phyloP scores from a whole-genome alignment of 2,888 invertebrate species.

The Caenorhabditis drosophilae region DNA sequence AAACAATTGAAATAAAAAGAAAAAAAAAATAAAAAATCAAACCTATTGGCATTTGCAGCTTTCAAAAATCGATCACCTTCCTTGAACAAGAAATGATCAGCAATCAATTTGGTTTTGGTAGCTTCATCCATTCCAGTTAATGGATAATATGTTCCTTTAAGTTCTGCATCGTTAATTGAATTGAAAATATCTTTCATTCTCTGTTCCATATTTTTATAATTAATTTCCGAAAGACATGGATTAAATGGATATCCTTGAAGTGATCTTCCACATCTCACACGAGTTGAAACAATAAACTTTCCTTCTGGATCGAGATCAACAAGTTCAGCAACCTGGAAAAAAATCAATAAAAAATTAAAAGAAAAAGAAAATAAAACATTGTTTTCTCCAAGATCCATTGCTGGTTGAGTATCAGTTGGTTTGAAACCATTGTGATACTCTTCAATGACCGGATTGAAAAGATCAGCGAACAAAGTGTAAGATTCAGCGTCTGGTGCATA shows the following conservation, averaged over 20 bases:
- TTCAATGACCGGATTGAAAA: slow-evolving; percentile 93
- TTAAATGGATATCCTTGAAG: slow-evolving; percentile 91
- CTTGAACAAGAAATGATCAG: slow-evolving; percentile 85
- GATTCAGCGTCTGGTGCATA: slow-evolving; percentile 96
- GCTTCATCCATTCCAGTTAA: slow-evolving; percentile 89
- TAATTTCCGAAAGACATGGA: slow-evolving; percentile 84
- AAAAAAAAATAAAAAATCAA: too few relatives aligned
- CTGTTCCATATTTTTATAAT: slow-evolving; percentile 78
- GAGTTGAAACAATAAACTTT: slow-evolving; percentile 74
- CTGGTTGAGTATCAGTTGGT: slow-evolving; percentile 79
- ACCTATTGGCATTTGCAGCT: slow-evolving; percentile 36
- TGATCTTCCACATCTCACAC: slow-evolving; percentile 88
- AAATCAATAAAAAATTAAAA: background rate
- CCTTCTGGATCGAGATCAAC: slow-evolving; percentile 86
- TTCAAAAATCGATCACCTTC: slow-evolving; percentile 56
- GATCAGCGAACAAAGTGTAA: slow-evolving; percentile 85
- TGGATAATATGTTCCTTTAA: slow-evolving; percentile 88
- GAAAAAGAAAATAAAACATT: slow-evolving; percentile 73
- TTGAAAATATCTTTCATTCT: slow-evolving; percentile 72
- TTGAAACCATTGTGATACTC: slow-evolving; percentile 82
- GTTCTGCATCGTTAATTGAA: slow-evolving; percentile 73
- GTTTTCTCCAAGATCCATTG: slow-evolving; percentile 84
- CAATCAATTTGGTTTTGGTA: slow-evolving; percentile 89
- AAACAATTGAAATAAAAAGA: background rate
- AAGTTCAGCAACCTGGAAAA: slow-evolving; percentile 75